Evolutionary conservation across 2,797 vertebrate genomes (phyloP).

Genomic region (Microctenopoma steveboyesi): DNA sequence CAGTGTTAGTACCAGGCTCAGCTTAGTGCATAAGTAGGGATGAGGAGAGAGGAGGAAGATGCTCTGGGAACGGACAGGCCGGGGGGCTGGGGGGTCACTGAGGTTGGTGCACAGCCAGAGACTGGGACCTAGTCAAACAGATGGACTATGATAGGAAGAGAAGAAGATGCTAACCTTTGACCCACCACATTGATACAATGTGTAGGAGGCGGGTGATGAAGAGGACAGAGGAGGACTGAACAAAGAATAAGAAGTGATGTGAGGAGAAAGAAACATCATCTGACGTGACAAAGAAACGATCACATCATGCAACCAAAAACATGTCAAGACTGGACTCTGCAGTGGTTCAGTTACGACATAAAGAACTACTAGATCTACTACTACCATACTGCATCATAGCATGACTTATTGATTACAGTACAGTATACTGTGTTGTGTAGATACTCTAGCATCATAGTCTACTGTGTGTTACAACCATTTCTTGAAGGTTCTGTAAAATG

Average conservation of each 20-base stretch:
- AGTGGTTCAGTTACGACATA: no score
- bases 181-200: conserved; percentile 19
- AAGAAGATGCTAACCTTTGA: conserved; percentile 39
- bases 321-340: no score
- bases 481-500: no score
- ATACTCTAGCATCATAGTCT: no score
- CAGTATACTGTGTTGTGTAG: no score
- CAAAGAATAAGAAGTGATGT: conserved; percentile 1
- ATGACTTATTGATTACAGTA: no score
- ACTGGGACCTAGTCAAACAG: conserved; percentile 23
- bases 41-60: not conserved
- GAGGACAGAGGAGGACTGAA: not conserved
- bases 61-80: not conserved
- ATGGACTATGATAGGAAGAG: conserved; percentile 31
- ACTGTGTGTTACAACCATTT: no score
- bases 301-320: no score
- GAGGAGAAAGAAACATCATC: not conserved
- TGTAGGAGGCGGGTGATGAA: not conserved
- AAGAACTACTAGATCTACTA: no score
- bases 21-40: no score
- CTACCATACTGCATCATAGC: no score
- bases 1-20: no score
- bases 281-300: not conserved
- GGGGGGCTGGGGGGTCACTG: not conserved
- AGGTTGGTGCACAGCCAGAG: not conserved